phyloP scores from a whole-genome alignment of 2,888 invertebrate genomes.

The Sepioteuthis lessoniana region DNA sequence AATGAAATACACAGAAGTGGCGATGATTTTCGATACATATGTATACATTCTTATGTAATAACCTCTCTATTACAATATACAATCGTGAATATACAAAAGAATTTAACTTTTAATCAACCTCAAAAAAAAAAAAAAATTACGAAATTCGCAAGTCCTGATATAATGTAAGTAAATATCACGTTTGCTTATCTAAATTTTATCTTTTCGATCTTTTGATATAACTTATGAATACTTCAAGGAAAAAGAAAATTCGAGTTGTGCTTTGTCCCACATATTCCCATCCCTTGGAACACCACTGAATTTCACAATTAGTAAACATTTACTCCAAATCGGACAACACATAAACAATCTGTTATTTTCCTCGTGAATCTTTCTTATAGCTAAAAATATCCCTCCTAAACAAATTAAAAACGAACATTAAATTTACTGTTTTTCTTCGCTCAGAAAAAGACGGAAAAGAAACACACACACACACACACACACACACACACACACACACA shows the following conservation, averaged over 20 bases:
- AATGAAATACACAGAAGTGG: neutral
- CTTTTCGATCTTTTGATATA: neutral
- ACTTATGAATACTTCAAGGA: neutral
- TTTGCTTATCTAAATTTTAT: neutral
- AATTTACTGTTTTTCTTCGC: neutral
- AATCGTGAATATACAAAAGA: neutral
- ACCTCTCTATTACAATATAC: neutral
- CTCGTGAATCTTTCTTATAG: too few relatives aligned
- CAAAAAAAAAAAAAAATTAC: too few relatives aligned
- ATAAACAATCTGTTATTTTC: too few relatives aligned
- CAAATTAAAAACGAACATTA: neutral
- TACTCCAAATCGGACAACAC: neutral
- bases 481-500: too few relatives aligned
- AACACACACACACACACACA: too few relatives aligned
- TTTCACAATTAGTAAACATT: neutral
- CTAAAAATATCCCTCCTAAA: too few relatives aligned
- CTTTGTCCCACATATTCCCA: neutral
- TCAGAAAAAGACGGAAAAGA: neutral
- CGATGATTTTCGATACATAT: neutral
- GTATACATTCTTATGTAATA: neutral
- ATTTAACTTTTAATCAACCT: too few relatives aligned
- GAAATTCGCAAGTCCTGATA: too few relatives aligned
- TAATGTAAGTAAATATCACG: too few relatives aligned
- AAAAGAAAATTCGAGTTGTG: neutral
- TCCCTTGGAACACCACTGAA: neutral